Conservation (phyloP, 2,888 invertebrate genomes). For the Drosophila paranaensis region DNA sequence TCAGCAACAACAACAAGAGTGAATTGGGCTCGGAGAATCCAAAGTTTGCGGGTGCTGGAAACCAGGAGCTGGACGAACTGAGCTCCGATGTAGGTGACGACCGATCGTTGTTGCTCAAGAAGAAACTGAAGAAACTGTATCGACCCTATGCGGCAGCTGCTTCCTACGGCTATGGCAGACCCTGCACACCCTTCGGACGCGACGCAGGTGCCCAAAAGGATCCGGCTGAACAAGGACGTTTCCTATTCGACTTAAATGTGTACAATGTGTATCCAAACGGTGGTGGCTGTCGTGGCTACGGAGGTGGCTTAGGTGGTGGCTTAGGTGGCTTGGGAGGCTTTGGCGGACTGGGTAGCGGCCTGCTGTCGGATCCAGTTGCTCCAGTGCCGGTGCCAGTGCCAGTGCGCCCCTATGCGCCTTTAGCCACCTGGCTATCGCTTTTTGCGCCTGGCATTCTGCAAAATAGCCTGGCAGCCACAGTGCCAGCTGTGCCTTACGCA, state of each 20-base stretch:
- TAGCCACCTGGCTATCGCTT: slow-evolving; percentile 78
- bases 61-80: slow-evolving; percentile 76
- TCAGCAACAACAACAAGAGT: slow-evolving; percentile 8
- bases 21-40: slow-evolving; percentile 76
- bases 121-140: slow-evolving; percentile 53
- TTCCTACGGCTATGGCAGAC: slow-evolving; percentile 54
- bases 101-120: slow-evolving; percentile 63
- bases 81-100: slow-evolving; percentile 53
- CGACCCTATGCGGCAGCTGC: slow-evolving; percentile 50
- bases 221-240: slow-evolving; percentile 80
- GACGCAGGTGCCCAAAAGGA: slow-evolving; percentile 59
- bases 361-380: slow-evolving; percentile 70
- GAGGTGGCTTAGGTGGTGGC: slow-evolving; percentile 52
- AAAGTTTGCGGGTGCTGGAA: slow-evolving; percentile 80
- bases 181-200: slow-evolving; percentile 72
- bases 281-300: slow-evolving; percentile 57
- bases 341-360: slow-evolving; percentile 63
- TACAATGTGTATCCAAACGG: slow-evolving; percentile 76
- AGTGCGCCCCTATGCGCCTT: slow-evolving; percentile 65
- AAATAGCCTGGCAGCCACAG: slow-evolving; percentile 67
- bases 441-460: slow-evolving; percentile 82
- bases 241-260: slow-evolving; percentile 83
- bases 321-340: slow-evolving; percentile 30
- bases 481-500: slow-evolving; percentile 47
- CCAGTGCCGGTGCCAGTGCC: slow-evolving; percentile 58